Evolutionary conservation across 2,888 invertebrate genomes (phyloP).

Genomic region (Hydroisotoma schaefferi): DNA sequence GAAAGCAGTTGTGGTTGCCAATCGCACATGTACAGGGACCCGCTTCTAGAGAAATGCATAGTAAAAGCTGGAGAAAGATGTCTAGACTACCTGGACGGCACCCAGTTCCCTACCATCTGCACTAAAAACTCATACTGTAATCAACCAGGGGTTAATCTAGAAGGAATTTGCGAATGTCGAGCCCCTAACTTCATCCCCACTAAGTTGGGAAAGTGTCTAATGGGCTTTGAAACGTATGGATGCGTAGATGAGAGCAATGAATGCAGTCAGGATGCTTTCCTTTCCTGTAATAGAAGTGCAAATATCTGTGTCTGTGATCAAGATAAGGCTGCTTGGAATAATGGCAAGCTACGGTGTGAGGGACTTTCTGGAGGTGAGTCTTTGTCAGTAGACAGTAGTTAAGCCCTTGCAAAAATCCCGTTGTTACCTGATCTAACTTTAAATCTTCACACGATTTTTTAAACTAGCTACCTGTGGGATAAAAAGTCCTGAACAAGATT

Average conservation of each 20-base stretch:
- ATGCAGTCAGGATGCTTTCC: neutral
- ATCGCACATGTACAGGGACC: neutral
- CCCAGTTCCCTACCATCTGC: neutral
- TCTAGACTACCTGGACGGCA: neutral
- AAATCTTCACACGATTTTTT: no score
- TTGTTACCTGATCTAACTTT: no score
- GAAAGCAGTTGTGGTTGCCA: neutral
- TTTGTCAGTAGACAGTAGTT: no score
- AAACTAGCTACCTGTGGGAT: no score
- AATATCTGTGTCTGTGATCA: neutral
- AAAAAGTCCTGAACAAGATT: no score
- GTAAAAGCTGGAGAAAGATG: neutral
- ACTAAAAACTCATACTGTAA: neutral
- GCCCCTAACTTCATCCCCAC: neutral
- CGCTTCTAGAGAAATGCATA: neutral
- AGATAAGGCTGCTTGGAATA: neutral
- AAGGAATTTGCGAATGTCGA: neutral
- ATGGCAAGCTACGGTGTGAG: neutral
- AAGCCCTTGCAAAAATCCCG: no score
- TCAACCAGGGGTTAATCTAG: neutral
- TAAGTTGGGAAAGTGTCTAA: neutral
- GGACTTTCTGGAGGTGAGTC: constrained; percentile 2
- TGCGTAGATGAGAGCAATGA: neutral
- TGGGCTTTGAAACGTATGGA: neutral
- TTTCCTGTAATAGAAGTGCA: neutral